These are phyloP conservation scores for Pyrochroa serraticornis DNA, from an alignment of 2,888 invertebrate species.

Conservation along the genomic window DNA sequence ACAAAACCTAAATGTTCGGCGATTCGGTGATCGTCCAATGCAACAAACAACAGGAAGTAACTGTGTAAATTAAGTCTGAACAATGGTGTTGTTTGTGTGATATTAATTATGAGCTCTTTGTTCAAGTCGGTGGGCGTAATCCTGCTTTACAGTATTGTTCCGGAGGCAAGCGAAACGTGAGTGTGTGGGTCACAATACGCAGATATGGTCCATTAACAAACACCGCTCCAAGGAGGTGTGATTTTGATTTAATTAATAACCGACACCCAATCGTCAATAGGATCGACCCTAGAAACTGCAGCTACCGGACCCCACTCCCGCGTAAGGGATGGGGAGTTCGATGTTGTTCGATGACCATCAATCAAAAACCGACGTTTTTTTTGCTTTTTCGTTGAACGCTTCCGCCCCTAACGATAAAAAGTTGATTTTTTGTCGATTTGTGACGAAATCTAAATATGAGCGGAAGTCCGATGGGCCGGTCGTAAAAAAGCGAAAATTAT, in stretches of 20 bases:
- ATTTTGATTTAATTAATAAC: slow-evolving; percentile 29
- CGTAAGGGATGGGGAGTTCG: too few relatives aligned
- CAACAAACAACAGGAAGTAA: slow-evolving; percentile 28
- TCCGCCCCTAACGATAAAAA: too few relatives aligned
- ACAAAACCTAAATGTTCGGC: neutral
- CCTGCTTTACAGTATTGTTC: slow-evolving; percentile 20
- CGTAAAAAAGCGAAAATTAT: too few relatives aligned
- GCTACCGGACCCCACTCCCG: too few relatives aligned
- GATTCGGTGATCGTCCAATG: slow-evolving; percentile 12
- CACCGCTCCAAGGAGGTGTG: slow-evolving; percentile 34
- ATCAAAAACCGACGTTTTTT: too few relatives aligned
- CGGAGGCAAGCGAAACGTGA: slow-evolving; percentile 22
- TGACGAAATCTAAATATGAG: too few relatives aligned
- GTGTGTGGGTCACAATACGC: slow-evolving; percentile 31
- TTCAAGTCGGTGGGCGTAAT: slow-evolving; percentile 27
- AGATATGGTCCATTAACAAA: slow-evolving; percentile 33
- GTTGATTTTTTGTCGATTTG: too few relatives aligned
- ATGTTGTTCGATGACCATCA: too few relatives aligned
- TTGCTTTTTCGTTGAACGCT: too few relatives aligned
- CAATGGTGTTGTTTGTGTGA: slow-evolving; percentile 25
- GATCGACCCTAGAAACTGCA: too few relatives aligned
- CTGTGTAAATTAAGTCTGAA: slow-evolving; percentile 28
- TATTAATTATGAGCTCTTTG: slow-evolving; percentile 29
- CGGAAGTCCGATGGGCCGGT: too few relatives aligned
- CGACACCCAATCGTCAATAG: neutral